Conservation (phyloP, 2,113 vertebrate species). For the Vimba vimba region DNA sequence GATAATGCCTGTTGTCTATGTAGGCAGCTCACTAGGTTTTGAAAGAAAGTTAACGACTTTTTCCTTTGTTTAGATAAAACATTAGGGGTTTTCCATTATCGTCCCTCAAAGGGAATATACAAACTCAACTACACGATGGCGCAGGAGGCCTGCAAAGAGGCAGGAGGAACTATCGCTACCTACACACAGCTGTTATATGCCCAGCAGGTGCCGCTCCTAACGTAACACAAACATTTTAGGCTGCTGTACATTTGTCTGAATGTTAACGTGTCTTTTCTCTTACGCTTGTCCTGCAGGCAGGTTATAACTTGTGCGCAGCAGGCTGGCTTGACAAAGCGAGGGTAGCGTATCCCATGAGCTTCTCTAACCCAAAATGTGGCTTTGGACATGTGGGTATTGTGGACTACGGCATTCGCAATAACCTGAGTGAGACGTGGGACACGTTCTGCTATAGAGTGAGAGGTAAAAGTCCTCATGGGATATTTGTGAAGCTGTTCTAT, state of each 20-base stretch:
- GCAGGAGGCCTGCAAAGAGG: conserved; percentile 73
- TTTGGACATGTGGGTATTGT: conserved; percentile 87
- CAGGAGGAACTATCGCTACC: conserved; percentile 80
- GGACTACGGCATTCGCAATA: conserved; percentile 84
- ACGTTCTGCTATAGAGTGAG: conserved; percentile 91
- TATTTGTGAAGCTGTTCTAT: too few relatives aligned
- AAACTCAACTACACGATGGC: conserved; percentile 83
- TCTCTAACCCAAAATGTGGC: conserved; percentile 84
- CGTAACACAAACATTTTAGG: background rate
- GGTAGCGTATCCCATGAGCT: conserved; percentile 89
- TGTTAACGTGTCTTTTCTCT: background rate
- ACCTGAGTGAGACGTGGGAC: conserved; percentile 88
- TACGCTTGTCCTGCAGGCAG: conserved; percentile 74
- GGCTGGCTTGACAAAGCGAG: conserved; percentile 83
- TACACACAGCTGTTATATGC: conserved; percentile 89
- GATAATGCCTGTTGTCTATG: conserved; percentile 56
- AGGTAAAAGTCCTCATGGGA: conserved; percentile 72
- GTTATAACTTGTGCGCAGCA: conserved; percentile 84
- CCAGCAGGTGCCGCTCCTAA: conserved; percentile 80
- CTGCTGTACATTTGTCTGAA: background rate
- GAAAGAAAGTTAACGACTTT: background rate
- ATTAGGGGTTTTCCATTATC: conserved; percentile 86
- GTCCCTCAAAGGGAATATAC: conserved; percentile 82
- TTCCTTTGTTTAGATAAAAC: conserved; percentile 76
- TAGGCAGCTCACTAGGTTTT: background rate